Evolutionary conservation across 1,140 invertebrate genomes (phyloP), one percentile per base, ranked within the genome.

Genomic region (Zaprionus inermis): DNA sequence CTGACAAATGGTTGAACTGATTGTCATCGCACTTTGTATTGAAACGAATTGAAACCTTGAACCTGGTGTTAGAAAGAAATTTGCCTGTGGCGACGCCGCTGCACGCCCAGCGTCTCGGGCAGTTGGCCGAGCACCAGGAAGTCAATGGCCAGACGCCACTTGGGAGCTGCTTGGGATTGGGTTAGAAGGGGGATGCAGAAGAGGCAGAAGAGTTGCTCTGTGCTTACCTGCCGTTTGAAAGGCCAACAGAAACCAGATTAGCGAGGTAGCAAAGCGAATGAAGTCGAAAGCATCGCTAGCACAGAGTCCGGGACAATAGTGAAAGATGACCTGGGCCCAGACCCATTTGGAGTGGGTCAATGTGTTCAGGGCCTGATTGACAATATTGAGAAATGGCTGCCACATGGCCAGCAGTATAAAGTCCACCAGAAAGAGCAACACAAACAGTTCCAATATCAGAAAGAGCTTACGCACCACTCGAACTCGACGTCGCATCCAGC

Each of bases 141-240:
- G 38, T 78, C 76, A 49, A 78, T 65, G 20, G 65, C 76, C 20
- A 56, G 24, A 30, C 76, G 72, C 76, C 76, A 78, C 11, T 75
- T 70, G 60, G 46, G 38, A 49, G 54, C 76, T 76, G 18, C 10
- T 44, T 11, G 1, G 0, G 24, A 5, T 28, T 28, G 24, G 24
- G 24, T 28, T 5, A 5, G 22, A 28, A 2, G 24, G 24, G 24
- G n/a, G n/a, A n/a, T n/a, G n/a, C n/a, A n/a, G n/a, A n/a, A n/a
- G n/a, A n/a, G n/a, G n/a, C n/a, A n/a, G n/a, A n/a, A n/a, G n/a
- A n/a, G n/a, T n/a, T n/a, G n/a, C 10, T 9, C 7, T 5, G 0
- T 0, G n/a, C 32, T 67, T 51, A 76, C 74, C 58, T 75, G 65
- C 49, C 16, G 12, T 24, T 24, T 78, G 55, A 1, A 78, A n/a